Evolutionary conservation across 2,888 invertebrate species (phyloP).

Genomic region (Chorisops tibialis): DNA sequence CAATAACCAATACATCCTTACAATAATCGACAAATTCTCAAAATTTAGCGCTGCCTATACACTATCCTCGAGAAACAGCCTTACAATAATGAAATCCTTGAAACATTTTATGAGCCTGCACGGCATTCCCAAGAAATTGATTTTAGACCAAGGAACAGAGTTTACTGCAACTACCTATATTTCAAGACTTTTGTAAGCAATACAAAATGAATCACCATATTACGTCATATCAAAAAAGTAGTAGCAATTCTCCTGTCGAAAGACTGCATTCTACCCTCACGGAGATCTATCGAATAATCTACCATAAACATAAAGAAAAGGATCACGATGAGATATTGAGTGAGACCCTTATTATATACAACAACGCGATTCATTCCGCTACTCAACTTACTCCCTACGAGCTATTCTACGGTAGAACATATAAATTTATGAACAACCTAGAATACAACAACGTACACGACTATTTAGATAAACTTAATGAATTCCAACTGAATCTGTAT

Average conservation of each 20-base stretch:
- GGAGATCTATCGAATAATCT: conserved; percentile 32
- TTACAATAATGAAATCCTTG: not conserved
- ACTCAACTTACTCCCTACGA: too few species aligned
- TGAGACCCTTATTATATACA: conserved; percentile 22
- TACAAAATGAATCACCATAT: conserved; percentile 24
- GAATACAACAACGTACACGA: too few species aligned
- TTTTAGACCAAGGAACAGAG: conserved; percentile 2
- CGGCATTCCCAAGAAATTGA: conserved; percentile 6
- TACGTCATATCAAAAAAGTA: conserved; percentile 30
- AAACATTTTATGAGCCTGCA: conserved; percentile 7
- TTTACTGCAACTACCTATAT: conserved; percentile 30
- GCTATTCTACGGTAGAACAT: too few species aligned
- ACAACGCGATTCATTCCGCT: too few species aligned
- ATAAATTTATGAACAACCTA: too few species aligned
- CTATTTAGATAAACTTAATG: too few species aligned
- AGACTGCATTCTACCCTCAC: conserved; percentile 30
- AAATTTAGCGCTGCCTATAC: conserved; percentile 23
- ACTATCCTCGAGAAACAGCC: conserved; percentile 5
- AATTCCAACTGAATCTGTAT: too few species aligned
- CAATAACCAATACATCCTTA: conserved; percentile 10
- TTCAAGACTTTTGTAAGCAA: conserved; percentile 31
- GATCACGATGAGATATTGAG: conserved; percentile 28
- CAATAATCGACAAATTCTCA: conserved; percentile 20
- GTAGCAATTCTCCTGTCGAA: conserved; percentile 30
- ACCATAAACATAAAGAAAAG: conserved; percentile 15